Evolutionary conservation across 2,888 invertebrate species (phyloP), one percentile per base, ranked within the genome.

Genomic region (Embidobia sp.): DNA sequence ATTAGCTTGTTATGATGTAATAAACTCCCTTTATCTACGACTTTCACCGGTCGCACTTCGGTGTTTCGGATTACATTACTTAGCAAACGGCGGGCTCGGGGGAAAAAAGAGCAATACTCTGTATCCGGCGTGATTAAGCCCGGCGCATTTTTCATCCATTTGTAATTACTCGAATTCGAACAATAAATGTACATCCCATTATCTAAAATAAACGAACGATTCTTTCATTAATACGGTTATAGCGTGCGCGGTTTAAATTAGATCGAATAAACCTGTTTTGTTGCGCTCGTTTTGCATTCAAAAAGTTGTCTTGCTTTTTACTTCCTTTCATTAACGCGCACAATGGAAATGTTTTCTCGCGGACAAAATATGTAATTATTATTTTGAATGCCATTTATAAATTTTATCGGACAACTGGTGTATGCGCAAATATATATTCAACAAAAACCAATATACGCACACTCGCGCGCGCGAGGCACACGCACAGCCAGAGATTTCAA

Each of bases 291-390:
- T 67, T 55, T 18, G 13, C 27, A 49, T 59, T 57, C 67, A 49
- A 69, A 69, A 69, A 59, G 40, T 69, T 42, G 57, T 49, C 59
- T 59, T 59, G 69, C 61, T 33, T 59, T 69, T 57, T 49, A 48
- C 37, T 22, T 55, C 40, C 57, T 48, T 55, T 67, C 51, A 55
- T 57, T 46, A 55, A 42, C 29, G 22, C 22, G 44, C 18, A 67
- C 35, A 67, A 37, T 46, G 44, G 19, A 37, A 44, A 37, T 27
- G 37, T 48, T 55, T 67, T 55, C 19, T 29, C 46, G 37, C 18
- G 8, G 40, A 57, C 46, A 67, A 67, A 67, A 57, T 57, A 55
- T 57, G 35, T 42, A 44, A 66, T 66, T 66, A 53, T 66, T 66
- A 46, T 66, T 44, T 40, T 29, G 44, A 46, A 44, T 53, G 27